Evolutionary conservation across 2,113 vertebrate genomes (phyloP).

Genomic region (Bubo bubo): DNA sequence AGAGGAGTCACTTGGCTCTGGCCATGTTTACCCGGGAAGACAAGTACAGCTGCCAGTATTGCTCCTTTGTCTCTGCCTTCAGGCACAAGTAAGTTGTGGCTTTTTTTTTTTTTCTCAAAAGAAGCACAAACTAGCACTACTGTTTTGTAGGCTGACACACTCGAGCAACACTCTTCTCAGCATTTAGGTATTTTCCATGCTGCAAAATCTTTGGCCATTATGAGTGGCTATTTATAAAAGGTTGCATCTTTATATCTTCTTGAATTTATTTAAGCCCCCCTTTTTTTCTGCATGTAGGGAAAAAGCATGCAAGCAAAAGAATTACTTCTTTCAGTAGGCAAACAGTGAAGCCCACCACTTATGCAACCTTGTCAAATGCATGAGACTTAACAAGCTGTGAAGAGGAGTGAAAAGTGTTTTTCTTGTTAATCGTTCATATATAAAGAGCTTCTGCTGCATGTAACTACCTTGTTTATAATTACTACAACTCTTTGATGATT

Average conservation of each 20-base stretch:
- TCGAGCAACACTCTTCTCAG: background rate
- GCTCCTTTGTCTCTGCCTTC: conserved; percentile 97
- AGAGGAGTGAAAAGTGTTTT: background rate
- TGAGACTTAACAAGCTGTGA: background rate
- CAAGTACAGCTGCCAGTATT: conserved; percentile 99
- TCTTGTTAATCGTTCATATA: background rate
- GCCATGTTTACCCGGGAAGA: conserved; percentile 90
- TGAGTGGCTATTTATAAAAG: background rate
- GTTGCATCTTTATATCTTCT: background rate
- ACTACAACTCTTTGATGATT: background rate
- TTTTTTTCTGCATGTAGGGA: background rate
- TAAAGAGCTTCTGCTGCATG: background rate
- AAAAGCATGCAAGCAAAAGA: background rate
- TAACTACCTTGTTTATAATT: background rate
- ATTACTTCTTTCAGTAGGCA: background rate
- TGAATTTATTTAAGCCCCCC: background rate
- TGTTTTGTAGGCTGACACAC: background rate
- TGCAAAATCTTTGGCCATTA: background rate
- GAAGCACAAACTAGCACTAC: background rate
- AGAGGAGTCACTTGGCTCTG: conserved; percentile 95
- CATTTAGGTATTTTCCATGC: background rate
- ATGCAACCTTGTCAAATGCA: background rate
- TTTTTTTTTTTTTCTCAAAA: background rate
- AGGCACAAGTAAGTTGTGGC: conserved; percentile 93
- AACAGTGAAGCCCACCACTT: background rate